Evolutionary conservation across 2,113 vertebrate species (phyloP).

Genomic region (Microtus oregoni): DNA sequence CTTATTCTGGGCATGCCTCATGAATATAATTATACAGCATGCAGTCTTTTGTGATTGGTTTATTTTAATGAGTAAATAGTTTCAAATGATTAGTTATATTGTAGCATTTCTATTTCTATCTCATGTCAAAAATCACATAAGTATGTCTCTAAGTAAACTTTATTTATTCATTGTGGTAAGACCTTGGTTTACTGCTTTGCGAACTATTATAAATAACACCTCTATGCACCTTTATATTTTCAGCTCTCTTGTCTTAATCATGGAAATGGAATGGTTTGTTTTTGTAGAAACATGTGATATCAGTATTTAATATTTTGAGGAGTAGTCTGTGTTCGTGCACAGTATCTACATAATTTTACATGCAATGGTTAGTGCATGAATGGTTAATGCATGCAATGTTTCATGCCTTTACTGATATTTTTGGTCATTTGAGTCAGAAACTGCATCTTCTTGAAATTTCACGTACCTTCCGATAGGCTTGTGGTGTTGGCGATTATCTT

Average conservation of each 20-base stretch:
- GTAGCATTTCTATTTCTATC: neutral
- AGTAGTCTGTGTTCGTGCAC: neutral
- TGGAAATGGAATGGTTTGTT: neutral
- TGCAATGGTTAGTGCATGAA: neutral
- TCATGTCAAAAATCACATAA: neutral
- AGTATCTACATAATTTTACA: neutral
- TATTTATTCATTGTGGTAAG: neutral
- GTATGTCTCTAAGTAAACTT: neutral
- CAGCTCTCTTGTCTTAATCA: neutral
- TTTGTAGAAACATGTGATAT: neutral
- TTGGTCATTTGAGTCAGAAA: rapidly evolving
- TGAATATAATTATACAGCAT: neutral
- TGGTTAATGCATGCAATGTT: neutral
- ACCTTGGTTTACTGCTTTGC: neutral
- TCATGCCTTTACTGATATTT: neutral
- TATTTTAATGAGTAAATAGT: neutral
- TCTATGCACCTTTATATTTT: neutral
- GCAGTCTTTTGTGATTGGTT: neutral
- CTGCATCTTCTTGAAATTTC: neutral
- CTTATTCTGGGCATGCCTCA: neutral
- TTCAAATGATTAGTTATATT: neutral
- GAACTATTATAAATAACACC: neutral
- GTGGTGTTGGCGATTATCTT: neutral
- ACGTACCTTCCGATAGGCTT: neutral
- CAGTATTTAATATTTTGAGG: neutral